Conservation (phyloP, 2,888 invertebrate species). For the Sarcophaga subvicina region DNA sequence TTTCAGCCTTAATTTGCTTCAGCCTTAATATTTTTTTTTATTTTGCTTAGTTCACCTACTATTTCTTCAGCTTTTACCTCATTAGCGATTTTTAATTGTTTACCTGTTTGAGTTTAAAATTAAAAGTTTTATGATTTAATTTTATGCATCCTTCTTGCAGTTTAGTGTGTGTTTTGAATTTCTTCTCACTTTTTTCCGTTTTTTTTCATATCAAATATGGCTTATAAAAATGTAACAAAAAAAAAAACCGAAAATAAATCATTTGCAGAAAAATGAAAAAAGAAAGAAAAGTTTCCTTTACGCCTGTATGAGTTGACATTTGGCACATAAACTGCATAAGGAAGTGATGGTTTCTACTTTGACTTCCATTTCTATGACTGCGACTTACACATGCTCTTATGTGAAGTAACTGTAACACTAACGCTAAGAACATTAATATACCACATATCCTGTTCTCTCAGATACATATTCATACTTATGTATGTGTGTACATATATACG, state of each 20-base stretch:
- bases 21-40: constrained; percentile 7
- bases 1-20: no score
- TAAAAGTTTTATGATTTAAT: constrained; percentile 64
- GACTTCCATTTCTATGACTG: not conserved
- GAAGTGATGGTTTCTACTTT: constrained; percentile 39
- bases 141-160: constrained; percentile 39
- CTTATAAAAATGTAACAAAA: constrained; percentile 12
- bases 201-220: no score
- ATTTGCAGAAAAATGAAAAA: no score
- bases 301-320: constrained; percentile 67
- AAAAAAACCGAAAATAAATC: not conserved
- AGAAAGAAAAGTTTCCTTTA: constrained; percentile 35
- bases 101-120: constrained; percentile 54
- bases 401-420: not conserved
- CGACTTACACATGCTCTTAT: not conserved
- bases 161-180: constrained; percentile 29
- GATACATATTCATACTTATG: not conserved
- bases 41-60: no score
- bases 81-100: constrained; percentile 56
- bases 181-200: constrained; percentile 2
- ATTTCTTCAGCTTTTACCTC: not conserved
- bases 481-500: not conserved
- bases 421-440: not conserved
- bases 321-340: constrained; percentile 56
- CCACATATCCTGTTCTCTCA: not conserved